These are phyloP conservation scores for Anarhynchus alexandrinus DNA, from an alignment of 2,113 vertebrate species.

Conservation along the genomic window DNA sequence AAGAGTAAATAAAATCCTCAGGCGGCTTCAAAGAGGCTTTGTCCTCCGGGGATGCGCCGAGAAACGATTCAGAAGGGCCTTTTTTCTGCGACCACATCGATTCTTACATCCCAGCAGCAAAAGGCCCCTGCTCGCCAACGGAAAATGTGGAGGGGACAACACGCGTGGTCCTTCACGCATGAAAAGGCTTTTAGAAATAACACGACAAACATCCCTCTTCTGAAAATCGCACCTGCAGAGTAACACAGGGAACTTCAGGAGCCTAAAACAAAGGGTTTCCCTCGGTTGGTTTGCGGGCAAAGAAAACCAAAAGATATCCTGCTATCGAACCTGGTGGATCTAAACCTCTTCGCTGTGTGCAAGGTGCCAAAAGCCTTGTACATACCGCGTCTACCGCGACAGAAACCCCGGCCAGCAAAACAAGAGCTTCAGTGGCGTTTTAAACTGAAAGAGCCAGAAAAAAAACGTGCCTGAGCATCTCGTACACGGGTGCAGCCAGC, in stretches of 20 bases:
- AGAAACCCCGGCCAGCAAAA: background rate
- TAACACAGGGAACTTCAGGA: rapidly evolving
- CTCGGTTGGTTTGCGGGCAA: background rate
- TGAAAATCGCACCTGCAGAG: rapidly evolving
- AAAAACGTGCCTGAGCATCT: background rate
- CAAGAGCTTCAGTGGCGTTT: rapidly evolving
- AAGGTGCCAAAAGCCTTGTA: background rate
- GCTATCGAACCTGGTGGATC: background rate
- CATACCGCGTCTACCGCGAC: rapidly evolving
- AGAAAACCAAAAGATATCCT: background rate
- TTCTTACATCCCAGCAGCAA: background rate
- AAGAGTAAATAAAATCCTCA: background rate
- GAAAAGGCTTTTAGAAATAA: background rate
- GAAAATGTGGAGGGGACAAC: rapidly evolving
- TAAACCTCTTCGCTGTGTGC: background rate
- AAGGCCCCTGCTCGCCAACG: background rate
- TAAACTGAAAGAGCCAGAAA: background rate
- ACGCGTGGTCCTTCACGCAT: rapidly evolving
- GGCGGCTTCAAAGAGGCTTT: conserved; percentile 9
- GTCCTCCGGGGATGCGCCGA: rapidly evolving
- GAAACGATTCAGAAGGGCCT: background rate
- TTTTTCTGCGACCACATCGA: background rate
- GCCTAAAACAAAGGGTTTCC: background rate
- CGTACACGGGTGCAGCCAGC: background rate
- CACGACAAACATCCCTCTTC: background rate